Evolutionary conservation across 2,113 vertebrate species (phyloP), one percentile per base, ranked within the genome.

Genomic region (Piaya cayana): DNA sequence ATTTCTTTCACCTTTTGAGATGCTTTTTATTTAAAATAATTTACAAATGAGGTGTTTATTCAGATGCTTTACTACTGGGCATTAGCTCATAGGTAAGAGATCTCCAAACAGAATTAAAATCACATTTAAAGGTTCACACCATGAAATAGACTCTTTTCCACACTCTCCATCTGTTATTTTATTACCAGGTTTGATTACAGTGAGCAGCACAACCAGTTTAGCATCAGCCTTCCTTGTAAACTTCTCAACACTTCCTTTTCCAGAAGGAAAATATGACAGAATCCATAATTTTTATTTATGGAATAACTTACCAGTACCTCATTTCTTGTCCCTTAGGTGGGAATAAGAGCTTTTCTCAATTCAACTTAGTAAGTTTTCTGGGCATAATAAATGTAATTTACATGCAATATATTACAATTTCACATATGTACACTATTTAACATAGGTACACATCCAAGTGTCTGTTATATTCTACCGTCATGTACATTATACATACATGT

Each of bases 101-200:
- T 20, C 58, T 86, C 55, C 29, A 60, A 72, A 79, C 13, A 79
- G 62, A 91, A 58, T 30, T 59, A 47, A 90, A 91, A 60, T 39
- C n/a, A 36, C 49, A n/a, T 70, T 90, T 93, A 78, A 29, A 71
- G 78, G 9, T 71, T 93, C 60, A 53, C 39, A 68, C 39, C 30
- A 71, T 32, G 7, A 83, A 86, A 68, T 15, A 4, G 11, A 77
- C 25, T 60, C 18, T 49, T 93, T 86, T 81, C 23, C 43, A 64
- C 17, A 7, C 27, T 77, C 90, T 76, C 63, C 27, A 32, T 62
- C n/a, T 64, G 32, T 80, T 76, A 47, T 83, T 95, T 96, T 93
- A 95, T 95, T 86, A 81, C 6, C 15, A 56, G 30, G 11, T 74
- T 90, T 83, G 75, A 90, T 91, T 93, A 88, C 56, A 88, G 52